Conservation (phyloP, 1,140 invertebrate species). For the Hyphantria cunea region DNA sequence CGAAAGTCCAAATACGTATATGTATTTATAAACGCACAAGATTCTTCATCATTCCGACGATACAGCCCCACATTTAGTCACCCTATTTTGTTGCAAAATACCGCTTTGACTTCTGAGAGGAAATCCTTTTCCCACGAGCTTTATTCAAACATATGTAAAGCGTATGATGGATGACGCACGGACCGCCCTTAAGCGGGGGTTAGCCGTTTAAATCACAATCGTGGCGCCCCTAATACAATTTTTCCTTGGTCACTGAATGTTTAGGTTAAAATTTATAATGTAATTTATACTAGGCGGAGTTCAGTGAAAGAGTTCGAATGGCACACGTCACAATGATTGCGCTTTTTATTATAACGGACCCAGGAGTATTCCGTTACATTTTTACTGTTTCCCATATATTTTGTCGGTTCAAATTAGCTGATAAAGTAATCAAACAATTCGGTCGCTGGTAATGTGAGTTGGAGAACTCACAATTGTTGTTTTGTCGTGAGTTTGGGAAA, state of each 20-base stretch:
- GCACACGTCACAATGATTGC: conserved; percentile 70
- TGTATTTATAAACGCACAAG: too few relatives aligned
- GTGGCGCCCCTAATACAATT: conserved; percentile 62
- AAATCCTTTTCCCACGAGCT: conserved; percentile 81
- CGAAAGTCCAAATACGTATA: too few relatives aligned
- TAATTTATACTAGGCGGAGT: conserved; percentile 64
- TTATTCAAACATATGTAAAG: conserved; percentile 82
- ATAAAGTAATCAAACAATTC: conserved; percentile 32
- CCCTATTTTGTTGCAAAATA: conserved; percentile 55
- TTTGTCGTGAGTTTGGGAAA: conserved; percentile 41
- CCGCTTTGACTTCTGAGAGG: conserved; percentile 76
- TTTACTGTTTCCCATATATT: conserved; percentile 18
- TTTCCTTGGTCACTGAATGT: conserved; percentile 73
- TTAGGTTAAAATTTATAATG: conserved; percentile 76
- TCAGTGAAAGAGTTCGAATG: conserved; percentile 68
- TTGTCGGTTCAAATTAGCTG: conserved; percentile 6
- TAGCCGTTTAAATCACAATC: conserved; percentile 78
- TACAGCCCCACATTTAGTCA: conserved; percentile 37
- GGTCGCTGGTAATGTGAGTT: conserved; percentile 32
- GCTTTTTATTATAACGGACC: conserved; percentile 62
- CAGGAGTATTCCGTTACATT: conserved; percentile 52
- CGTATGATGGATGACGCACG: conserved; percentile 78
- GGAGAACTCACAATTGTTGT: conserved; percentile 34
- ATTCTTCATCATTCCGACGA: neutral
- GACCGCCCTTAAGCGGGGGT: conserved; percentile 62